Conservation (phyloP, 2,797 vertebrate genomes). For the Coccyzus lansbergi region DNA sequence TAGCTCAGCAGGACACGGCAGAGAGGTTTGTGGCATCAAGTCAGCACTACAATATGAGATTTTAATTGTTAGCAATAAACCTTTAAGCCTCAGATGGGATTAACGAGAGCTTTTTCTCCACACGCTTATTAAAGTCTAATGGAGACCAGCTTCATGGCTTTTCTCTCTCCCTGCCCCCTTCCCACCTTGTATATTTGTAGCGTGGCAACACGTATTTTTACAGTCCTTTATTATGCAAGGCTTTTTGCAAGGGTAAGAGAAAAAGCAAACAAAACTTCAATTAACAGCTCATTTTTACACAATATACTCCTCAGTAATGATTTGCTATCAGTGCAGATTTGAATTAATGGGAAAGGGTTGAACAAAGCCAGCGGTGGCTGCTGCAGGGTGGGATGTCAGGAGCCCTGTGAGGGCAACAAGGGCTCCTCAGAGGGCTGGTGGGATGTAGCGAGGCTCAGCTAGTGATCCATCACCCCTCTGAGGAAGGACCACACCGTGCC, state of each 20-base stretch:
- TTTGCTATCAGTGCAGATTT: background rate
- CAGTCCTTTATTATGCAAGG: background rate
- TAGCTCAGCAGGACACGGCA: background rate
- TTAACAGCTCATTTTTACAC: background rate
- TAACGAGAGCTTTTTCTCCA: background rate
- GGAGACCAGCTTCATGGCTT: background rate
- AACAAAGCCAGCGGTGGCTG: background rate
- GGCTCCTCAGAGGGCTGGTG: background rate
- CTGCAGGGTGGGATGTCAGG: background rate
- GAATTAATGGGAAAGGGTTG: background rate
- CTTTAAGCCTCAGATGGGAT: background rate
- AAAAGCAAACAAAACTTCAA: conserved; percentile 29
- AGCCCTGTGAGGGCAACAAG: rapidly evolving
- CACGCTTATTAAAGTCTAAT: background rate
- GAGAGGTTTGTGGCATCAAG: background rate
- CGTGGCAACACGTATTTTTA: conserved; percentile 24
- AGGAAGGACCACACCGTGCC: background rate
- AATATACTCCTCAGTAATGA: background rate
- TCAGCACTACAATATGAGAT: background rate
- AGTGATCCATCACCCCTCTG: background rate
- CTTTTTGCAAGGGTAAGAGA: background rate
- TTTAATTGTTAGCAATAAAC: conserved; percentile 16
- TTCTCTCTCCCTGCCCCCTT: background rate
- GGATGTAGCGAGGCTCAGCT: background rate
- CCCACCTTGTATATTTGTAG: background rate